Evolutionary conservation across 2,888 invertebrate species (phyloP), one percentile per base, ranked within the genome.

Genomic region (Stegana nigrithorax): DNA sequence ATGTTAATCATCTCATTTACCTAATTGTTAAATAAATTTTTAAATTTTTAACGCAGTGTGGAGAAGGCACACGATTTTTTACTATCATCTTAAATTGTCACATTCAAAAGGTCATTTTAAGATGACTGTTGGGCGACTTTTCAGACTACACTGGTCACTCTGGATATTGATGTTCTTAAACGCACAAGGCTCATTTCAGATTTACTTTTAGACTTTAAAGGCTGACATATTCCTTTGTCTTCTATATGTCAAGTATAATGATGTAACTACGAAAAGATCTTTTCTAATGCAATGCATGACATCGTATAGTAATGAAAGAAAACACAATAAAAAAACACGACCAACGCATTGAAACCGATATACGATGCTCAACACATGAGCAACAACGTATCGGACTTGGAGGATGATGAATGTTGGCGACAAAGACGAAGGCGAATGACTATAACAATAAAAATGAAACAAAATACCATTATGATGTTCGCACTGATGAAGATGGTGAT

Each of bases 301-400:
- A n/a, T n/a, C n/a, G n/a, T n/a, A n/a, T n/a, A n/a, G n/a, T n/a
- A n/a, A n/a, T n/a, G n/a, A n/a, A n/a, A n/a, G n/a, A n/a, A n/a
- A n/a, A 21, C 8, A 17, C 12, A 25, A 50, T 4, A 25, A 23
- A 4, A 26, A 50, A 25, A 26, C 26, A 26, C 50, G 50, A 50
- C 50, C 50, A 50, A 50, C 50, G 50, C 50, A 50, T 26, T 50
- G 50, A 26, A 50, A 50, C 25, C 26, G 50, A 50, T 50, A 50
- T 8, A 50, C 50, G 25, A 50, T n/a, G n/a, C 14, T 14, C 50
- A 21, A 45, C 21, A 45, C 21, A 19, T 21, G 45, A 45, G 45
- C 45, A 21, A 45, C 1, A 39, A 39, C n/a, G n/a, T n/a, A n/a
- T n/a, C n/a, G n/a, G n/a, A n/a, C n/a, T n/a, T n/a, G n/a, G 36